Percentiles rank a stretch among this genome's conserved stretches.
Conservation (phyloP, 2,797 vertebrate genomes). For the Steatocranus sp. region DNA sequence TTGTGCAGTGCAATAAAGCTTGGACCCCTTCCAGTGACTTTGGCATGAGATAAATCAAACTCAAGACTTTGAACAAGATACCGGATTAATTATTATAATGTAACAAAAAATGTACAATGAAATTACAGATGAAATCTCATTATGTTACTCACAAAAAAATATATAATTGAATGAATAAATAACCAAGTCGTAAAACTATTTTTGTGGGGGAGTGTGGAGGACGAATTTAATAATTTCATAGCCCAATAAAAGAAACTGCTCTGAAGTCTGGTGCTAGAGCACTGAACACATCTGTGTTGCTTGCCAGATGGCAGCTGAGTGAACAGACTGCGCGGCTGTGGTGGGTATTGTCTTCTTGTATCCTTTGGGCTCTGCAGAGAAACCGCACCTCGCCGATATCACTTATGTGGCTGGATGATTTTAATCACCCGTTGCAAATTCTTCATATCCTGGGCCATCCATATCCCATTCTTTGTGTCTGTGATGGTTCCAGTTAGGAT, state of each 20-base stretch:
- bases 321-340: neutral
- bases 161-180: neutral
- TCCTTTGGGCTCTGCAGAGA: neutral
- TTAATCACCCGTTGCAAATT: neutral
- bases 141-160: neutral
- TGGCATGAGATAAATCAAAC: constrained; percentile 1
- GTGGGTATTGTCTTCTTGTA: neutral
- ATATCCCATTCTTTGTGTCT: neutral
- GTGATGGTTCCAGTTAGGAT: neutral
- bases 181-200: neutral
- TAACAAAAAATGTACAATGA: neutral
- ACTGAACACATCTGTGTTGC: neutral
- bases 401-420: neutral
- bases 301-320: neutral
- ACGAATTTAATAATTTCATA: neutral
- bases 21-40: constrained; percentile 6
- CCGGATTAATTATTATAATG: neutral
- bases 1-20: neutral
- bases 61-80: neutral
- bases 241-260: neutral
- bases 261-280: neutral
- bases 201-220: neutral
- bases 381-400: neutral
- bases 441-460: neutral
- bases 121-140: neutral